Evolutionary conservation across 2,888 invertebrate genomes (phyloP).

Genomic region (Oxyscelio sp.): DNA sequence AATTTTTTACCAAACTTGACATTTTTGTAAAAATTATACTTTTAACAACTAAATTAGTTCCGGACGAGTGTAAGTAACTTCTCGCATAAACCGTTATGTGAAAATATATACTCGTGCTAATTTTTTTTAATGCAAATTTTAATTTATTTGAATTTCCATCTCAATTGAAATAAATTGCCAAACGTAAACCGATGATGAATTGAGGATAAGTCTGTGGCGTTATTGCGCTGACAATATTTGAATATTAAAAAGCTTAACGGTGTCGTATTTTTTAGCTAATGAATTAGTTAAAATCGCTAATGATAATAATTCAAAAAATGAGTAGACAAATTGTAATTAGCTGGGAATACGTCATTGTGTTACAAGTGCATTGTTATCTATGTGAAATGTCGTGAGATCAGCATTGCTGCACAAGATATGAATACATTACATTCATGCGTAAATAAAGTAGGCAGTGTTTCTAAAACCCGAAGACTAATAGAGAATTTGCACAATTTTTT

Average conservation of each 20-base stretch:
- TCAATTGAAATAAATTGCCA: too few relatives aligned
- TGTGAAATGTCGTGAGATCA: slow-evolving; percentile 69
- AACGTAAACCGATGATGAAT: background rate
- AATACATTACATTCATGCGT: slow-evolving; percentile 66
- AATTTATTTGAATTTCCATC: too few relatives aligned
- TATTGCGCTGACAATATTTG: slow-evolving; percentile 38
- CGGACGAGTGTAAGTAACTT: too few relatives aligned
- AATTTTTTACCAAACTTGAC: too few relatives aligned
- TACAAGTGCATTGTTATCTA: slow-evolving; percentile 55
- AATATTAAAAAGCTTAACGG: slow-evolving; percentile 29
- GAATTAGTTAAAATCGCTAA: slow-evolving; percentile 43
- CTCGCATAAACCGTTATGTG: too few relatives aligned
- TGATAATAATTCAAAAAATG: slow-evolving; percentile 42
- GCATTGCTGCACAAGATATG: slow-evolving; percentile 49
- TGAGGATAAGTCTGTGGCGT: background rate
- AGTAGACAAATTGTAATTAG: slow-evolving; percentile 63
- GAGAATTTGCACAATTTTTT: slow-evolving; percentile 55
- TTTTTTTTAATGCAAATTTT: too few relatives aligned
- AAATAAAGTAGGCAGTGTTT: slow-evolving; percentile 69
- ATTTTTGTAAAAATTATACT: too few relatives aligned
- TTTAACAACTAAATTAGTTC: too few relatives aligned
- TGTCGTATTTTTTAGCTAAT: slow-evolving; percentile 41
- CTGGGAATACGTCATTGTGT: slow-evolving; percentile 64
- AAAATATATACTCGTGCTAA: too few relatives aligned
- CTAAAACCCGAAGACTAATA: slow-evolving; percentile 51